Percentiles rank a stretch among this genome's conserved stretches.
Conservation (phyloP, 92 coral and sea anemone species). For the Zoanthus sansibaricus region DNA sequence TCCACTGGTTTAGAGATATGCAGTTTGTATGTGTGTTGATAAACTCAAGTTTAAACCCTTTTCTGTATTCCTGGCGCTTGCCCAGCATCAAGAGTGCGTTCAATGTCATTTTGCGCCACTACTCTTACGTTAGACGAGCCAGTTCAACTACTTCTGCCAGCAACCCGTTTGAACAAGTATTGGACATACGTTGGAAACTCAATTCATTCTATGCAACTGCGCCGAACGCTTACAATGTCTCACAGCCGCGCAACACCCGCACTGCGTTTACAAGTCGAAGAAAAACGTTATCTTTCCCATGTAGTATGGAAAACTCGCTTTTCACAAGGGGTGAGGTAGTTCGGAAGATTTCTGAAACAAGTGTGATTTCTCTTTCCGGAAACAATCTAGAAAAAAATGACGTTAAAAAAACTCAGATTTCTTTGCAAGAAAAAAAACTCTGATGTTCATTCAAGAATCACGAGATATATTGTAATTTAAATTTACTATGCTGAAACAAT, state of each 20-base stretch:
- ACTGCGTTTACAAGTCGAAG: neutral
- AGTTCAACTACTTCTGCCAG: slow-evolving; percentile 23
- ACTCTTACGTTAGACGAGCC: neutral
- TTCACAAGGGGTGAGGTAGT: neutral
- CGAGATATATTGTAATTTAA: too few species aligned
- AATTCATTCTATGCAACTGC: neutral
- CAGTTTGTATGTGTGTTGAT: slow-evolving; percentile 77
- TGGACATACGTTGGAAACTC: slow-evolving; percentile 13
- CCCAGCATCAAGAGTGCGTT: slow-evolving; percentile 71
- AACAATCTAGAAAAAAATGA: neutral
- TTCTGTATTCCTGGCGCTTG: slow-evolving; percentile 77
- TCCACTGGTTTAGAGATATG: slow-evolving; percentile 87
- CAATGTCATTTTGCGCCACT: slow-evolving; percentile 25
- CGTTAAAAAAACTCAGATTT: neutral
- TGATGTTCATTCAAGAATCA: too few species aligned
- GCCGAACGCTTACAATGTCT: neutral
- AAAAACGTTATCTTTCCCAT: slow-evolving; percentile 1
- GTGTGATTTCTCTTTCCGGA: neutral
- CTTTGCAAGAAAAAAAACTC: neutral
- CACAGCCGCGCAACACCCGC: neutral
- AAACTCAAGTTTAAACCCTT: slow-evolving; percentile 76
- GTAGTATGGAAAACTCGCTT: neutral
- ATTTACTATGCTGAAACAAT: too few species aligned
- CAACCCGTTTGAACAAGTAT: slow-evolving; percentile 8
- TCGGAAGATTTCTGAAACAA: neutral